Evolutionary conservation across 2,113 vertebrate species (phyloP), one percentile per base, ranked within the genome.

Genomic region (Brachionichthys hirsutus): DNA sequence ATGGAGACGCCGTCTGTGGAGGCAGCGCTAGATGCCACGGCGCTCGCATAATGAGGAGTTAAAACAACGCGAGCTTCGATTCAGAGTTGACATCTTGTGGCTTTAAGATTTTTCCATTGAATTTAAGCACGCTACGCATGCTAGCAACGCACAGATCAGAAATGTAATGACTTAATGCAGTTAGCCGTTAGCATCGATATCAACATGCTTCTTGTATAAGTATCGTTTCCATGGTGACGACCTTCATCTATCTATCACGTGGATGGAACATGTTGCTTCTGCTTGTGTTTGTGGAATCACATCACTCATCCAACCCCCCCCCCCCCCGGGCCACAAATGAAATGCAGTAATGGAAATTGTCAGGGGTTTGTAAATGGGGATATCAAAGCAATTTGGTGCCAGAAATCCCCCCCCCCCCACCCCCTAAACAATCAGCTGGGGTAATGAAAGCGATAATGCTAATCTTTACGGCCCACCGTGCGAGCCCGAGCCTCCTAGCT

Each of bases 381-480:
- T 8, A 48, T 61, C 38, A 38, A 74, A 66, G 81, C 64, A 67
- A 80, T 85, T 81, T 80, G 60, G 73, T 78, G 73, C 63, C 62
- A 62, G 52, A 12, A 62, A 50, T 43, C 60, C 68, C 72, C 43
- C 53, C 54, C 42, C 2, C 17, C n/a, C 18, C 15, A 19, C 13
- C 36, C 47, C 62, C 80, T 63, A 81, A 80, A 81, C 86, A 84
- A 83, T 80, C 63, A 84, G 56, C 71, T 47, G 15, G 71, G 60
- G 80, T 87, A 87, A 87, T 89, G 85, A 82, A 86, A 85, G 78
- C 72, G 85, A 87, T 89, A 89, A 89, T 87, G 83, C 75, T 87
- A 86, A 89, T 89, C 87, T 89, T 89, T 89, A 89, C 70, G 34
- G 78, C 72, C 78, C 87, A 87, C 85, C 80, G 61, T 85, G 80